Evolutionary conservation across 2,113 vertebrate genomes (phyloP).

Genomic region (Onychostruthus taczanowskii): DNA sequence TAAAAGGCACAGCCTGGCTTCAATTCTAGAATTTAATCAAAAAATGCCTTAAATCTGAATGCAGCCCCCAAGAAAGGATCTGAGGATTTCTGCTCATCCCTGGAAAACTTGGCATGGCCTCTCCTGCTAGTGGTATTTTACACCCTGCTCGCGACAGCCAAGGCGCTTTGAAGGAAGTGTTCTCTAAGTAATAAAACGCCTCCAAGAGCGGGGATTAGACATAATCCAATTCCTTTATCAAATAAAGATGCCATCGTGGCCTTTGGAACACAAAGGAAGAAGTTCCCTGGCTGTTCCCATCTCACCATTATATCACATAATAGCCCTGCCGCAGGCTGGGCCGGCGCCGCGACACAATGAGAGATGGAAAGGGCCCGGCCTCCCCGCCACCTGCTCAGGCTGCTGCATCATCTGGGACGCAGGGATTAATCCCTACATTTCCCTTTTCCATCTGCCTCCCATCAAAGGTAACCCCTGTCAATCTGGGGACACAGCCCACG

Average conservation of each 20-base stretch:
- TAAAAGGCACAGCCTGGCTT: not conserved
- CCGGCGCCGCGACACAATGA: not conserved
- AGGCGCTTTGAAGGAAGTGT: not conserved
- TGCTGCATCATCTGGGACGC: not conserved
- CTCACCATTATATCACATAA: constrained; percentile 9
- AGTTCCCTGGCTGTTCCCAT: constrained; percentile 9
- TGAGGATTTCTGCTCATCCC: not conserved
- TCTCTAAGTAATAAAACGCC: constrained; percentile 44
- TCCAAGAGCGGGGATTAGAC: constrained; percentile 28
- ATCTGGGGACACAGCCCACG: not conserved
- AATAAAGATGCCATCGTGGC: constrained; percentile 52
- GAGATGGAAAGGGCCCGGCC: constrained; percentile 11
- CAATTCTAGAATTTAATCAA: not conserved
- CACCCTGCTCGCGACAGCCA: accelerated
- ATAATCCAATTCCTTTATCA: constrained; percentile 63
- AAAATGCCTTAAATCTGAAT: not conserved
- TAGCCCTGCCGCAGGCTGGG: not conserved
- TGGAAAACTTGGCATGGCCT: not conserved
- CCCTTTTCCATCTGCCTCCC: constrained; percentile 34
- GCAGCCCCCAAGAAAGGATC: not conserved
- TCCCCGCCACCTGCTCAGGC: constrained; percentile 28
- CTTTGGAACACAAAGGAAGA: constrained; percentile 28
- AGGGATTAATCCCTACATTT: constrained; percentile 20
- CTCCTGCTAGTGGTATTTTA: not conserved
- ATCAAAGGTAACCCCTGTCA: constrained; percentile 31